Base-by-base conservation (phyloP, 2,797 vertebrate genomes). In the Jordanella pulchra region DNA sequence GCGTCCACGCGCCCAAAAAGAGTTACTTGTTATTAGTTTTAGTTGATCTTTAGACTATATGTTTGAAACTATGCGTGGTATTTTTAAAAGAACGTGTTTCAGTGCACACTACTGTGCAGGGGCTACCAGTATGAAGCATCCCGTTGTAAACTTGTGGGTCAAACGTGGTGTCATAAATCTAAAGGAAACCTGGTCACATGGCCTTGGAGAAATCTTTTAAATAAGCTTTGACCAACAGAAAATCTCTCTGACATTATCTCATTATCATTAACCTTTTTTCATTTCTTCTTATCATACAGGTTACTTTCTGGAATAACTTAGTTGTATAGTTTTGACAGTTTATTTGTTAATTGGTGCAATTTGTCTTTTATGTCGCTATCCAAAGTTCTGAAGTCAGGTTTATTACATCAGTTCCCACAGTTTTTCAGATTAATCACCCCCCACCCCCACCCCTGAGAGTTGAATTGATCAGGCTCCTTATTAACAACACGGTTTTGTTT, bases 321-420 rank as follows among this genome's bases (percentile, higher is more conserved):
- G 6, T 4, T 25, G 0, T n/a, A 32, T 39, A 56, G 21, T 64
- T 66, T 42, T 17, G 50, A 7, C 3, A 39, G 23, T 18, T 32
- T 23, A 23, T 5, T 44, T 12, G 14, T 17, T 11, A 32, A 61
- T 45, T 60, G 23, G 39, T 65, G 27, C 18, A 6, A 3, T 15
- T 45, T 0, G 2, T 45, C 67, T 60, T 32, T 27, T 32, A 9
- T 30, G 67, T 51, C 17, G 15, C 69, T 71, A 44, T 78, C 39
- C 45, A 78, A 63, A 65, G 60, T 75, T 32, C 45, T 80, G 73
- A 82, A 79, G 68, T 54, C 44, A 15, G 35, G 9, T 9, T 50
- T 51, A 1, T 39, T 48, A 7, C 21, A 54, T 2, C 32, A 44
- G 65, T 21, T n/a, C 14, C 51, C 18, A 47, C 17, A 23, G 15